phyloP scores from a whole-genome alignment of 2,797 vertebrate species.

The Heteromormyrus szaboi region DNA sequence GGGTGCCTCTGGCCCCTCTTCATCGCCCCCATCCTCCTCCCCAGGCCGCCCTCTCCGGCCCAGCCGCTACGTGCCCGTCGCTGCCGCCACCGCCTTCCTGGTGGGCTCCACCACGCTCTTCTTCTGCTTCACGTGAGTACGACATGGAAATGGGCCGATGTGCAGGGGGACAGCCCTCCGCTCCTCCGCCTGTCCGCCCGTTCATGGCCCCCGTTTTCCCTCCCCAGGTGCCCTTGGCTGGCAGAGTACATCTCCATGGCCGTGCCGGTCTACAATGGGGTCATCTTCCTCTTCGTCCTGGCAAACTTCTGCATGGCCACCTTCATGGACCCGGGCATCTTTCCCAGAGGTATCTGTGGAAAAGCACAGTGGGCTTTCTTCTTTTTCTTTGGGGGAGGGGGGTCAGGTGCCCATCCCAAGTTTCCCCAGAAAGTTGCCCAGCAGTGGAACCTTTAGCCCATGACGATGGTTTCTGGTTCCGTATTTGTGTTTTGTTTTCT shows the following conservation, averaged over 20 bases:
- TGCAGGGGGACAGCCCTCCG: not conserved
- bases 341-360: constrained; percentile 77
- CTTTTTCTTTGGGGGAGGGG: not conserved
- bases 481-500: not conserved
- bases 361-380: not conserved
- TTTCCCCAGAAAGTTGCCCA: not conserved
- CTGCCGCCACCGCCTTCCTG: constrained; percentile 90
- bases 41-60: constrained; percentile 76
- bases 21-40: constrained; percentile 56
- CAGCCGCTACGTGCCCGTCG: constrained; percentile 90
- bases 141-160: not conserved
- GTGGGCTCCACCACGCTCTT: constrained; percentile 95
- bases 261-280: constrained; percentile 86
- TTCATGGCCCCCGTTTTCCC: not conserved
- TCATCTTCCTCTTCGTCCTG: constrained; percentile 92
- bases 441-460: not conserved
- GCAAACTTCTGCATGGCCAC: constrained; percentile 99
- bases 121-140: constrained; percentile 97
- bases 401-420: not conserved
- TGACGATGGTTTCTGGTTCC: not conserved
- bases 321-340: constrained; percentile 97
- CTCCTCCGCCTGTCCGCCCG: not conserved
- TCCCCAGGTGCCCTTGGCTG: constrained; percentile 84
- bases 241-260: constrained; percentile 78
- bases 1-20: constrained; percentile 59